Evolutionary conservation across 2,888 invertebrate genomes (phyloP).

Genomic region (Sylvicola cinctus): DNA sequence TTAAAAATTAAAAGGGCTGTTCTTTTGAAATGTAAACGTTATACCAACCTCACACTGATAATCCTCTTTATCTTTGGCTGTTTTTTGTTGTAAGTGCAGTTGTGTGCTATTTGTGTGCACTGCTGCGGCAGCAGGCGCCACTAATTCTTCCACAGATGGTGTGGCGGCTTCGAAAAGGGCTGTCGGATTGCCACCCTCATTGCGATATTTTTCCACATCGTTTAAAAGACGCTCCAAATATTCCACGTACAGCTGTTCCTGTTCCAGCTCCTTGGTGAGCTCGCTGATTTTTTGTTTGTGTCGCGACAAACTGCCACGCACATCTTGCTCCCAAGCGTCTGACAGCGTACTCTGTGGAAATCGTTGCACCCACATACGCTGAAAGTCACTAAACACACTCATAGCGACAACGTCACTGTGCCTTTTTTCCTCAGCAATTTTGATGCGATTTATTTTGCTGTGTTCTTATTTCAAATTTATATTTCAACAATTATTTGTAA

Average conservation of each 20-base stretch:
- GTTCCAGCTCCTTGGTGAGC: constrained; percentile 67
- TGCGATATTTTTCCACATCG: constrained; percentile 68
- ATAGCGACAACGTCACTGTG: constrained; percentile 22
- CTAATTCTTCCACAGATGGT: constrained; percentile 7
- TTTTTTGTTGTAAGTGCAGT: constrained; percentile 5
- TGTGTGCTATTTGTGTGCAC: constrained; percentile 6
- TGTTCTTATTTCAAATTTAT: no score
- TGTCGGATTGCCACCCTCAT: constrained; percentile 25
- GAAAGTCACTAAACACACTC: constrained; percentile 83
- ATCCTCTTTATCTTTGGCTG: background rate
- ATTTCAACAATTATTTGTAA: no score
- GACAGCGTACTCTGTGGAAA: constrained; percentile 80
- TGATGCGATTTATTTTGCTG: no score
- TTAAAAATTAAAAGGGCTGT: no score
- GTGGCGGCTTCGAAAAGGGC: constrained; percentile 24
- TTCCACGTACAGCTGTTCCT: constrained; percentile 78
- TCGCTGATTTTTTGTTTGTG: constrained; percentile 71
- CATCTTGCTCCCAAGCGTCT: constrained; percentile 85
- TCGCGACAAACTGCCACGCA: constrained; percentile 70
- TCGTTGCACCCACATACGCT: constrained; percentile 77
- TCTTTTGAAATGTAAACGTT: no score
- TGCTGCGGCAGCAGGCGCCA: background rate
- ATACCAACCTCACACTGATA: no score
- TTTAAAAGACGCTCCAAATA: constrained; percentile 67
- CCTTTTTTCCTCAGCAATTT: no score